Percentiles rank a stretch among this genome's conserved stretches.
Evolutionary conservation across 2,113 vertebrate genomes (phyloP).

Genomic region (Corythornis cristatus): DNA sequence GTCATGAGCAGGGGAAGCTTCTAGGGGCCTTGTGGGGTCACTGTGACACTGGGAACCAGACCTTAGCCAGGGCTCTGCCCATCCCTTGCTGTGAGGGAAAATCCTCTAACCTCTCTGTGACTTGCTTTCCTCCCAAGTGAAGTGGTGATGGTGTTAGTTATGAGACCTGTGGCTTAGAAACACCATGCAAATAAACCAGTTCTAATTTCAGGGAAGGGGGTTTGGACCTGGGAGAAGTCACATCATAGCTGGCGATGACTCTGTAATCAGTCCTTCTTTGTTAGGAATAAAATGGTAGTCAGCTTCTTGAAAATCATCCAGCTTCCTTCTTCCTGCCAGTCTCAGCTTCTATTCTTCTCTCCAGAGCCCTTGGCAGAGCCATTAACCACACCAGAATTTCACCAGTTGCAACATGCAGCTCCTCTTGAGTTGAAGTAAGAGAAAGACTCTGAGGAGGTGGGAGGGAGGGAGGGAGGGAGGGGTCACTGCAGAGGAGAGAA

Average conservation of each 20-base stretch:
- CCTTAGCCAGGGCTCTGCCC: background rate
- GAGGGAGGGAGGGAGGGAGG: background rate
- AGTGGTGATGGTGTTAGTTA: background rate
- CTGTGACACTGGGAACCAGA: background rate
- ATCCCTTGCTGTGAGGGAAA: background rate
- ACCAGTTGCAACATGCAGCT: conserved; percentile 46
- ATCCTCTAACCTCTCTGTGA: background rate
- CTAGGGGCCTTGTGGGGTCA: background rate
- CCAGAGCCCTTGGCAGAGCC: conserved; percentile 10
- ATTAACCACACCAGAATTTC: conserved; percentile 30
- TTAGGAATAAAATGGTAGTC: conserved; percentile 14
- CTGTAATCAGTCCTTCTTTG: conserved; percentile 13
- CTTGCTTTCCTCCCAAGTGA: background rate
- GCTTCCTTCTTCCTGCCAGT: conserved; percentile 57
- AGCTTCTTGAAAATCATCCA: conserved; percentile 55
- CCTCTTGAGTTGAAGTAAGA: background rate
- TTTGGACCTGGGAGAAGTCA: background rate
- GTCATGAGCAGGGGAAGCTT: background rate
- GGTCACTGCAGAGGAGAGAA: background rate
- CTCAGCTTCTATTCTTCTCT: conserved; percentile 22
- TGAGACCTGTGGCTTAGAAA: background rate
- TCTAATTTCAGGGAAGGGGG: background rate
- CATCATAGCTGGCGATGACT: background rate
- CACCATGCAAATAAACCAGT: background rate
- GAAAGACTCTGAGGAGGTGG: background rate